A percentile compares a stretch with the other conserved stretches of the same genome.
Conservation (phyloP, 2,113 vertebrate genomes). For the Calcarius ornatus region DNA sequence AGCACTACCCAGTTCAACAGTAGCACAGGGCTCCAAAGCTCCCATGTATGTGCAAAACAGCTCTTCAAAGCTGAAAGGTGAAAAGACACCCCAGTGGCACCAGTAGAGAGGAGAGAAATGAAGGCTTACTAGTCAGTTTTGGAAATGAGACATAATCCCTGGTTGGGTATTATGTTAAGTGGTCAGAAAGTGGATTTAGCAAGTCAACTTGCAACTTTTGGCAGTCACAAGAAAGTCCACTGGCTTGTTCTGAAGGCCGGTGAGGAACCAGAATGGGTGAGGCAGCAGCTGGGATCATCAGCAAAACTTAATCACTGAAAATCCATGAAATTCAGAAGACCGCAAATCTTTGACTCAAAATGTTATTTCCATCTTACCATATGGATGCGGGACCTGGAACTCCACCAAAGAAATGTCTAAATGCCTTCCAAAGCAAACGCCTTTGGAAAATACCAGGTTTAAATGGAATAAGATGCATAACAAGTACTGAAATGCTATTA, state of each 20-base stretch:
- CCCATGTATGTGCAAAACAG: rapidly evolving
- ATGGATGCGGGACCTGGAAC: slow-evolving; percentile 52
- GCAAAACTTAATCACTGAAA: not conserved
- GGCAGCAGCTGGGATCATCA: not conserved
- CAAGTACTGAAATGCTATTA: not conserved
- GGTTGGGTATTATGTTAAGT: not conserved
- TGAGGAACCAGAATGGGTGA: rapidly evolving
- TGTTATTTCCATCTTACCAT: slow-evolving; percentile 52
- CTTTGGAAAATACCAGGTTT: slow-evolving; percentile 45
- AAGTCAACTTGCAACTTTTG: not conserved
- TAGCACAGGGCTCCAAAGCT: not conserved
- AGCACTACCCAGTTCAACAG: not conserved
- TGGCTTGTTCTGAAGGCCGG: not conserved
- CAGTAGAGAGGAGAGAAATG: not conserved
- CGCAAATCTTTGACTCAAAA: slow-evolving; percentile 14
- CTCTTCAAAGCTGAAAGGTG: not conserved
- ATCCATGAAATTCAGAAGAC: not conserved
- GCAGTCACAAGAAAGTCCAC: not conserved
- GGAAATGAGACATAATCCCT: not conserved
- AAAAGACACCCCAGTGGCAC: not conserved
- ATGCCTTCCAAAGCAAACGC: slow-evolving; percentile 44
- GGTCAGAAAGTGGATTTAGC: not conserved
- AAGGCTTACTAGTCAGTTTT: not conserved
- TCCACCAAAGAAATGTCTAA: slow-evolving; percentile 53
- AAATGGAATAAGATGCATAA: slow-evolving; percentile 8